These are phyloP conservation scores for Drosophila phalerata DNA, from an alignment of 2,888 invertebrate species.

Conservation along the genomic window DNA sequence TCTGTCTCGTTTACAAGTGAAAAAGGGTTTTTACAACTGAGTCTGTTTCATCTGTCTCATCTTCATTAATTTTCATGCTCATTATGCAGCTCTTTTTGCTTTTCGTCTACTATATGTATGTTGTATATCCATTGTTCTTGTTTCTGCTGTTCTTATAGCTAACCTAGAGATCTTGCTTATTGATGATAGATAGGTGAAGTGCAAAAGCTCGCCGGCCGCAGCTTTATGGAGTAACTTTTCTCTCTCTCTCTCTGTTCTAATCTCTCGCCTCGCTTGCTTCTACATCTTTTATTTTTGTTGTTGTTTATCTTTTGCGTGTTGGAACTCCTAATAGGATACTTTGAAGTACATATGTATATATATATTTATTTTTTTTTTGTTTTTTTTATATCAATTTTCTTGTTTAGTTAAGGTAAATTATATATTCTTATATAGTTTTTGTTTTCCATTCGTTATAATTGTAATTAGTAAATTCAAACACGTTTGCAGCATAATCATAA, in stretches of 20 bases:
- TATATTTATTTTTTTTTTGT: constrained; percentile 56
- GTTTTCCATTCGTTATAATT: constrained; percentile 71
- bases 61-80: constrained; percentile 32
- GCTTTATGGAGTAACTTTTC: constrained; percentile 63
- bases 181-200: constrained; percentile 61
- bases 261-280: constrained; percentile 44
- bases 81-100: constrained; percentile 33
- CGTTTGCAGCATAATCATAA: constrained; percentile 76
- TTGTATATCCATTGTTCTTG: constrained; percentile 60
- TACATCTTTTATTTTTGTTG: constrained; percentile 45
- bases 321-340: constrained; percentile 75
- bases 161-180: constrained; percentile 74
- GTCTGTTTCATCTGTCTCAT: constrained; percentile 37
- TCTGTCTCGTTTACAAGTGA: constrained; percentile 58
- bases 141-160: constrained; percentile 46
- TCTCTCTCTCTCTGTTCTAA: constrained; percentile 27
- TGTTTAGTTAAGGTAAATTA: constrained; percentile 63
- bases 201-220: constrained; percentile 74
- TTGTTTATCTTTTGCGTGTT: constrained; percentile 66
- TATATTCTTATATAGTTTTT: constrained; percentile 64
- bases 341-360: constrained; percentile 50
- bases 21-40: constrained; percentile 62
- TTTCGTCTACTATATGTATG: constrained; percentile 54
- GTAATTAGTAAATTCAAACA: constrained; percentile 81
- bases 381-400: constrained; percentile 33